These are phyloP conservation scores for Armadillidium nasatum DNA, from an alignment of 1,140 invertebrate species.

Conservation along the genomic window DNA sequence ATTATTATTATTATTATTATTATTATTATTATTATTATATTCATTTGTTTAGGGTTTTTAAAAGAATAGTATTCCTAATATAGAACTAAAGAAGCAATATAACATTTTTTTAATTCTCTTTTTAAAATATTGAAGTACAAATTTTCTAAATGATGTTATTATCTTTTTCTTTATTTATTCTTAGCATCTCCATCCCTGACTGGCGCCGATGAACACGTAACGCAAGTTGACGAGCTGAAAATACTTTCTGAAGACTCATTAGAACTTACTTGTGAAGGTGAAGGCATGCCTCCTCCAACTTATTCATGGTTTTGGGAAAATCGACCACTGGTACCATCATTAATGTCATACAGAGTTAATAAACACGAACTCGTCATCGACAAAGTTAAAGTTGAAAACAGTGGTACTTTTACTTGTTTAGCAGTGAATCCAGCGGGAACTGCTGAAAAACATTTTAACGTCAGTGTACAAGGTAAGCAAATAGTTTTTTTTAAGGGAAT, in stretches of 20 bases:
- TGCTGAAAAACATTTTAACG: neutral
- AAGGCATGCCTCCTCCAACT: neutral
- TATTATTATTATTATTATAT: too few species aligned
- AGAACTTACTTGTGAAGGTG: neutral
- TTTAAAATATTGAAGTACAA: too few species aligned
- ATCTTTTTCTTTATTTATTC: too few species aligned
- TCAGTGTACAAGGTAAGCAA: constrained; percentile 16
- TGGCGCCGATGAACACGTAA: constrained; percentile 10
- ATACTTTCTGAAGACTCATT: neutral
- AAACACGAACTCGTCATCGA: neutral
- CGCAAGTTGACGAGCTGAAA: neutral
- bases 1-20: too few species aligned
- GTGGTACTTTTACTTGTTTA: constrained; percentile 41
- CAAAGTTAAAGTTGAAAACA: neutral
- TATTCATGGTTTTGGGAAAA: neutral
- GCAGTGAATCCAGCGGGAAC: constrained; percentile 35
- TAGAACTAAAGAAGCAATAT: too few species aligned
- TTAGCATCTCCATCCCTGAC: neutral
- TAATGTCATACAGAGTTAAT: neutral
- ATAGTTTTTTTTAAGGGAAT: neutral
- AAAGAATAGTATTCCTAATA: too few species aligned
- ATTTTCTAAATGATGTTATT: too few species aligned
- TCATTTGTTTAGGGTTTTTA: too few species aligned
- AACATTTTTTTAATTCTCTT: too few species aligned
- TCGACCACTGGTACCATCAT: neutral